phyloP scores from a whole-genome alignment of 2,888 invertebrate genomes.

The Drosophila multiciliata region DNA sequence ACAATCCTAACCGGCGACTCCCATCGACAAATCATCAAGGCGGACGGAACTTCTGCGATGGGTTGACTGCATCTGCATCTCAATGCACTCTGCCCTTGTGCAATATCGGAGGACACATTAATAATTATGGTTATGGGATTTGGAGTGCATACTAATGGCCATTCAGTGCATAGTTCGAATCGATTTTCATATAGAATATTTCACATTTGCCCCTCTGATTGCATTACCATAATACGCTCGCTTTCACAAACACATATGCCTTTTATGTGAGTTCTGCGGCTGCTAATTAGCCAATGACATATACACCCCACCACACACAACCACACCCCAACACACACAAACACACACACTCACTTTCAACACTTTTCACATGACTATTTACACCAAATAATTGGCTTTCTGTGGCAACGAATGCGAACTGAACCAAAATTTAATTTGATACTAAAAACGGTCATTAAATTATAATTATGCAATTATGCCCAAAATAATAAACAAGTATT shows the following conservation, averaged over 20 bases:
- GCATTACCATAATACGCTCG: constrained; percentile 58
- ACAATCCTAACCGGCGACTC: constrained; percentile 46
- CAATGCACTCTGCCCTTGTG: constrained; percentile 4
- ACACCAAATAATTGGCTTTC: constrained; percentile 30
- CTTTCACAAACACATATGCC: constrained; percentile 35
- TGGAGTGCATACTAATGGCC: constrained; percentile 70
- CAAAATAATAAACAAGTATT: neutral
- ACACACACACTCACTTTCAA: neutral
- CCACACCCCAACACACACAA: constrained; percentile 6
- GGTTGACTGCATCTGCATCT: neutral
- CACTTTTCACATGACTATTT: constrained; percentile 4
- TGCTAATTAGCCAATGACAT: constrained; percentile 55
- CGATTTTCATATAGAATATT: constrained; percentile 64
- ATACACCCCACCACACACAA: constrained; percentile 16
- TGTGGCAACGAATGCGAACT: constrained; percentile 19
- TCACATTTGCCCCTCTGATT: constrained; percentile 55
- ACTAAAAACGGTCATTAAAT: constrained; percentile 10
- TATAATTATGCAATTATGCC: neutral
- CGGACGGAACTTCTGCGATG: neutral
- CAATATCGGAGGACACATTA: constrained; percentile 55
- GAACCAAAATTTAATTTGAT: constrained; percentile 30
- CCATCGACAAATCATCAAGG: constrained; percentile 15
- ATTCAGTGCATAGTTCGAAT: constrained; percentile 63
- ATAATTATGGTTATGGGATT: constrained; percentile 75
- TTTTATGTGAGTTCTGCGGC: constrained; percentile 28